Base-by-base conservation (phyloP, 2,797 vertebrate species). In the Selene dorsalis region DNA sequence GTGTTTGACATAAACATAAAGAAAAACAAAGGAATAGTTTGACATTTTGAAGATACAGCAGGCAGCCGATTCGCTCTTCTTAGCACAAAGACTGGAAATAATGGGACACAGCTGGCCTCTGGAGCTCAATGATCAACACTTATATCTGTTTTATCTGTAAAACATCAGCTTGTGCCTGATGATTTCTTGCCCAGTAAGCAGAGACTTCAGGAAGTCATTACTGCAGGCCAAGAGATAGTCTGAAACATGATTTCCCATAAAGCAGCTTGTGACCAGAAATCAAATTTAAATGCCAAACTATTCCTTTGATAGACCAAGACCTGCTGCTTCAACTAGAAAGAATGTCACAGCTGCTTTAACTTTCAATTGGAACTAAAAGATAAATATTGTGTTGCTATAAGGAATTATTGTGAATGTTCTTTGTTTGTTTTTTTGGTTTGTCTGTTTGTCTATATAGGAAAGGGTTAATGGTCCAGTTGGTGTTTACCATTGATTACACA, bases 291-390 rank as follows among this genome's bases (percentile, higher is more conserved):
- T 64, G 35, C 8, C 14, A 11, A 59, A 67, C 61, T 55, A 4
- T 73, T 72, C 55, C 63, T 77, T 80, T 77, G 45, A 60, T 38
- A 14, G 28, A 59, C 20, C 17, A 41, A 59, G 28, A 58, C 41
- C 35, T 69, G 55, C 67, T 69, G 67, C 67, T 69, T 38, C 59
- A 63, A 53, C 45, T 11, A 48, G 20, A 63, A 65, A 45, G 72
- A 87, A 80, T 80, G 82, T 86, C 57, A 68, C 43, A 48, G 57
- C 45, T 1, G 45, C 72, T 86, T 88, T 81, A 69, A 76, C 69
- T 77, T 77, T 59, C 3, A 80, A 32, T 71, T 48, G 55, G 75
- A 83, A 79, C 70, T 70, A 74, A 59, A 70, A 79, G 53, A 69
- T 70, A 18, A 82, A 61, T 74, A 79, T 76, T 84, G 74, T 83